Conservation (phyloP, 2,113 vertebrate species). For the Erythrocebus patas region DNA sequence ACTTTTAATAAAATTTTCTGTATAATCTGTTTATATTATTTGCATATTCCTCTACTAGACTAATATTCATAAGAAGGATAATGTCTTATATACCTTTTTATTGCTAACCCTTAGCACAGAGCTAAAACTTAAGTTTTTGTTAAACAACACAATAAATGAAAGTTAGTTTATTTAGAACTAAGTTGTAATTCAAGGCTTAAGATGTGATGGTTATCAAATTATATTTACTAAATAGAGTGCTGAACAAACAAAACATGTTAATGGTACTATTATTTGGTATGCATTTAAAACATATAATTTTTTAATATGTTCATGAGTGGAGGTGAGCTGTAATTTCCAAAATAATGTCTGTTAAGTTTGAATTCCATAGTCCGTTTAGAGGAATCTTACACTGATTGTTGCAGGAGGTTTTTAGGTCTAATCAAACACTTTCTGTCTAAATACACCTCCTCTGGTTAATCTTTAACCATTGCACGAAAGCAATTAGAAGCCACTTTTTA, state of each 20-base stretch:
- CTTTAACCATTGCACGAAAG: constrained; percentile 69
- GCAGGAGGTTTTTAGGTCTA: constrained; percentile 55
- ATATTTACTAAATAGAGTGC: not conserved
- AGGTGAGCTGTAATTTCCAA: constrained; percentile 20
- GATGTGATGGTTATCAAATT: not conserved
- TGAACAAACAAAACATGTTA: not conserved
- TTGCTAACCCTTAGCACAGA: not conserved
- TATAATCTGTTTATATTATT: not conserved
- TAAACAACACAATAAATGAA: not conserved
- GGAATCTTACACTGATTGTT: constrained; percentile 48
- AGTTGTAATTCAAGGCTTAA: not conserved
- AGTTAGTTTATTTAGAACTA: not conserved
- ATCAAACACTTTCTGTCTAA: constrained; percentile 49
- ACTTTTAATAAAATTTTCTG: not conserved
- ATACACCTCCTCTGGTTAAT: constrained; percentile 59
- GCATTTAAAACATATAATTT: not conserved
- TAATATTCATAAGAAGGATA: not conserved
- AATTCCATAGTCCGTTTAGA: constrained; percentile 3
- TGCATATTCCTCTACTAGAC: not conserved
- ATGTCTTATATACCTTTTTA: not conserved
- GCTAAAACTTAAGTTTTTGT: not conserved
- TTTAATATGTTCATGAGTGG: not conserved
- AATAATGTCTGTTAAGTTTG: not conserved
- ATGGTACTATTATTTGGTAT: not conserved
- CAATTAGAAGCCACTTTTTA: constrained; percentile 79